Conservation (phyloP, 2,888 invertebrate genomes). For the Eupithecia subumbrata region DNA sequence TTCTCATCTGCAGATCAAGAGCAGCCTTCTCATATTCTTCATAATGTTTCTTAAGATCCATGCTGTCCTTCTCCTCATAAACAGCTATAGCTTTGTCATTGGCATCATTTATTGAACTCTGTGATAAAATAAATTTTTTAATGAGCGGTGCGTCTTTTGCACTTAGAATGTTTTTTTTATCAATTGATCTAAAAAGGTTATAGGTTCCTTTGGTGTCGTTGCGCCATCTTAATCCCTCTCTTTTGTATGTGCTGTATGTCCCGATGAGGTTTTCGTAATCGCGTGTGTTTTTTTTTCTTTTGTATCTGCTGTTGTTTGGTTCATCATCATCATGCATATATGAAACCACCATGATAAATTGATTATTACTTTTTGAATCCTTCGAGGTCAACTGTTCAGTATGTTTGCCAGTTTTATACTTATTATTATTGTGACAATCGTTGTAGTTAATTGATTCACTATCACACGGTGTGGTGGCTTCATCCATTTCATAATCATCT, state of each 20-base stretch:
- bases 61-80: background rate
- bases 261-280: conserved; percentile 10
- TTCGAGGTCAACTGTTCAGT: background rate
- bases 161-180: background rate
- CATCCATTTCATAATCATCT: background rate
- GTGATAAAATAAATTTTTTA: background rate
- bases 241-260: conserved; percentile 7
- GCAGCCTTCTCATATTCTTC: background rate
- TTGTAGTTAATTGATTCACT: background rate
- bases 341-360: background rate
- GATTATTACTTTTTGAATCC: conserved; percentile 3
- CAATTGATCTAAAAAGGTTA: background rate
- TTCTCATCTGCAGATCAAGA: background rate
- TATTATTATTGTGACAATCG: background rate
- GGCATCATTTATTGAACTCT: background rate
- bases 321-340: conserved; percentile 14
- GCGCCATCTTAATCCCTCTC: conserved; percentile 8
- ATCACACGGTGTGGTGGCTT: background rate
- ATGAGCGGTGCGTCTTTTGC: background rate
- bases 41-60: background rate
- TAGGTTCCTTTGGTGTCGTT: background rate
- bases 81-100: background rate
- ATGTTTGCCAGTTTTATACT: background rate
- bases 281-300: background rate
- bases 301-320: background rate